Percentiles rank a stretch among this genome's conserved stretches.
These are phyloP conservation scores for Meiosimyza decipiens DNA, from an alignment of 2,888 invertebrate species.

Conservation along the genomic window DNA sequence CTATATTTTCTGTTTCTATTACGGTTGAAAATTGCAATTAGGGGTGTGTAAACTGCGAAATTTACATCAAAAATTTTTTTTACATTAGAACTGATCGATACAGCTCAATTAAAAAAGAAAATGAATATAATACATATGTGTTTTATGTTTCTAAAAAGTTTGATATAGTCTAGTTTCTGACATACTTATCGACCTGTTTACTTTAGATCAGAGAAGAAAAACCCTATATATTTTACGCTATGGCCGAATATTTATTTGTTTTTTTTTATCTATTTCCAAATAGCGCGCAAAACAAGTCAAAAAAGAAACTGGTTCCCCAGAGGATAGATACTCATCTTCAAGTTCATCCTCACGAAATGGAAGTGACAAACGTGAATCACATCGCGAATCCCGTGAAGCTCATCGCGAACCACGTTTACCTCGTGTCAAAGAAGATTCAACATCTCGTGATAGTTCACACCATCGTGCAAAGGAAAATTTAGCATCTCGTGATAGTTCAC, in stretches of 20 bases:
- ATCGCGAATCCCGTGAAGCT: constrained; percentile 27
- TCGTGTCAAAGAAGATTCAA: background rate
- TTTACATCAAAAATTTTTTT: too few relatives aligned
- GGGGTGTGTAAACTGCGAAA: too few relatives aligned
- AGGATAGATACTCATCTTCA: constrained; percentile 35
- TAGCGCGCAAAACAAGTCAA: constrained; percentile 38
- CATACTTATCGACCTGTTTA: too few relatives aligned
- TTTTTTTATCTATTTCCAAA: constrained; percentile 29
- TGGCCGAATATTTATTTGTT: background rate
- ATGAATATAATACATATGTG: too few relatives aligned
- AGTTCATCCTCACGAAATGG: constrained; percentile 40
- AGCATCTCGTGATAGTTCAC: constrained; percentile 1
- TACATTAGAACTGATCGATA: too few relatives aligned
- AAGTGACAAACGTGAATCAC: constrained; percentile 29
- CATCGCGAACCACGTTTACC: constrained; percentile 9
- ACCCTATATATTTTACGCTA: background rate
- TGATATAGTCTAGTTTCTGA: too few relatives aligned
- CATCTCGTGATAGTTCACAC: constrained; percentile 11
- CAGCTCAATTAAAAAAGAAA: too few relatives aligned
- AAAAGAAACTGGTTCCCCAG: constrained; percentile 40
- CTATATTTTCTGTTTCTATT: too few relatives aligned
- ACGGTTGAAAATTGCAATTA: too few relatives aligned
- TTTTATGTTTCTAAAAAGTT: too few relatives aligned
- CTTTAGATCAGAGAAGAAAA: too few relatives aligned
- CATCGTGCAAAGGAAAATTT: constrained; percentile 12